Percentiles rank a stretch among this genome's conserved stretches.
phyloP scores from a whole-genome alignment of 2,113 vertebrate genomes.

The Raja brachyura region DNA sequence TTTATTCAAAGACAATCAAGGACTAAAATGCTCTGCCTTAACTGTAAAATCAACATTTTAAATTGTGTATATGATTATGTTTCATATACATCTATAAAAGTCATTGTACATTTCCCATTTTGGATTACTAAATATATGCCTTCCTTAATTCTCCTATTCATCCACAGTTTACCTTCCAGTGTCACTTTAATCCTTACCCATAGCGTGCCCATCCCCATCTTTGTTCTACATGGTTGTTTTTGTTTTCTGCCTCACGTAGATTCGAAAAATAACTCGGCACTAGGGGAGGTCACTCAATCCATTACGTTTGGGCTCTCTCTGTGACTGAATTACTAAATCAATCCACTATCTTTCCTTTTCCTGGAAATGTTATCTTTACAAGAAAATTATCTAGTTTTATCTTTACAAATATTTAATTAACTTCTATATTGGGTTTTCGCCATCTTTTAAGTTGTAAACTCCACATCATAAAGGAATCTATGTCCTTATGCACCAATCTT shows the following conservation, averaged over 20 bases:
- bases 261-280: background rate
- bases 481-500: background rate
- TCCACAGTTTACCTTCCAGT: background rate
- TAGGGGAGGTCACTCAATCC: background rate
- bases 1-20: background rate
- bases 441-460: background rate
- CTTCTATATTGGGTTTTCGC: background rate
- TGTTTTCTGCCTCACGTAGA: background rate
- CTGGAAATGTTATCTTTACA: background rate
- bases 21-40: background rate
- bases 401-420: too few species aligned
- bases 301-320: background rate
- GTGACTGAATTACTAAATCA: background rate
- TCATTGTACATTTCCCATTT: background rate
- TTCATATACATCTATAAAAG: background rate
- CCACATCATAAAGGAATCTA: background rate
- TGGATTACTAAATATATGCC: background rate
- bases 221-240: background rate
- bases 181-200: background rate
- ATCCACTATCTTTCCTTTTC: background rate
- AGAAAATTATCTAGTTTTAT: too few species aligned
- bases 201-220: background rate
- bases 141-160: background rate
- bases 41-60: background rate
- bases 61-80: background rate